Percentiles rank a stretch among this genome's conserved stretches.
Conservation (phyloP, 2,113 vertebrate genomes). For the Pagrus major region DNA sequence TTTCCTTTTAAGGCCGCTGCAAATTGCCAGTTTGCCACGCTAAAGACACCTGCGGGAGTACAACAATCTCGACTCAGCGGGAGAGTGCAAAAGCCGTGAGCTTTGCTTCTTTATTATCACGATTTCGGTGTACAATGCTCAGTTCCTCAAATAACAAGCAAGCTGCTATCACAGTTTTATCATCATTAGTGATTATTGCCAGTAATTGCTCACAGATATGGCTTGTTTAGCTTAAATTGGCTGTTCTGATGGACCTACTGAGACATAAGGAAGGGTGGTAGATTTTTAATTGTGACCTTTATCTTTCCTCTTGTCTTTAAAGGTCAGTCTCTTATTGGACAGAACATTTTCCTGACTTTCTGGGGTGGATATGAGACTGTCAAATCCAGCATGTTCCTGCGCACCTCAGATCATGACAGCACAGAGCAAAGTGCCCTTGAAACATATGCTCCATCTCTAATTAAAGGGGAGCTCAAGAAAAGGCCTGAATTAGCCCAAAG, state of each 20-base stretch:
- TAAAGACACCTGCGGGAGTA: background rate
- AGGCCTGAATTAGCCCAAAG: constrained; percentile 21
- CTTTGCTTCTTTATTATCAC: background rate
- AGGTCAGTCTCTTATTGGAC: constrained; percentile 52
- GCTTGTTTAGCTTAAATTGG: background rate
- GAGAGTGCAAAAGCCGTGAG: background rate
- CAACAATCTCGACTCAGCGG: too few relatives aligned
- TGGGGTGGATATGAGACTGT: constrained; percentile 38
- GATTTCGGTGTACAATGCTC: background rate
- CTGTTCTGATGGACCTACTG: background rate
- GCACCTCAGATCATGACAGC: constrained; percentile 28
- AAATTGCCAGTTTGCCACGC: constrained; percentile 4
- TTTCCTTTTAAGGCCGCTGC: background rate
- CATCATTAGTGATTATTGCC: constrained; percentile 2
- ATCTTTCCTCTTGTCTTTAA: constrained; percentile 47
- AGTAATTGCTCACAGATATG: background rate
- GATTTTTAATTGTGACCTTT: constrained; percentile 58
- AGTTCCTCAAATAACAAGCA: background rate
- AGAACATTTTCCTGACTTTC: constrained; percentile 38
- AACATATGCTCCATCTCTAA: constrained; percentile 63
- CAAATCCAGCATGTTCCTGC: constrained; percentile 36
- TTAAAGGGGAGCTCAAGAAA: constrained; percentile 41
- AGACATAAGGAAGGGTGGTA: constrained; percentile 4
- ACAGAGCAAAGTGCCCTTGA: constrained; percentile 60
- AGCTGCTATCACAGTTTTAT: constrained; percentile 8